A percentile compares a stretch with the other conserved stretches of the same genome.
These are phyloP conservation scores for Trypoxylus dichotomus DNA, from an alignment of 1,140 invertebrate species.

Conservation along the genomic window DNA sequence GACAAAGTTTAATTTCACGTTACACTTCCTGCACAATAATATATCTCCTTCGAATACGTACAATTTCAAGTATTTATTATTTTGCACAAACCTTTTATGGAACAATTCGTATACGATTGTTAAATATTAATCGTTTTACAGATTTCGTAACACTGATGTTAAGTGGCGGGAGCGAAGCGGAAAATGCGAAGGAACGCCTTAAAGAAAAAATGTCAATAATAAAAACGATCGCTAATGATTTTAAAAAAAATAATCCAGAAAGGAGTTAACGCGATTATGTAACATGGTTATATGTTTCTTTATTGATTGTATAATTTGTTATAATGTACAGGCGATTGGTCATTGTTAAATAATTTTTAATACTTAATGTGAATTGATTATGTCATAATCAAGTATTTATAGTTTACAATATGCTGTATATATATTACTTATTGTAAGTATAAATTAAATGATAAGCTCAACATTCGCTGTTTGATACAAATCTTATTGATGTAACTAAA, in stretches of 20 bases:
- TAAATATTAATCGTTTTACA: slow-evolving; percentile 46
- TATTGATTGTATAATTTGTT: not conserved
- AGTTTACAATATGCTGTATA: not conserved
- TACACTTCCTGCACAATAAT: too few species aligned
- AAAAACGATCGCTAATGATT: slow-evolving; percentile 52
- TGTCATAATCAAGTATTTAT: not conserved
- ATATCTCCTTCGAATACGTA: too few species aligned
- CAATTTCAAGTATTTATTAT: too few species aligned
- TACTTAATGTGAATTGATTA: not conserved
- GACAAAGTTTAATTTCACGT: too few species aligned
- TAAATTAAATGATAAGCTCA: not conserved
- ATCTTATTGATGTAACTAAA: too few species aligned
- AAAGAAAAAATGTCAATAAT: slow-evolving; percentile 49
- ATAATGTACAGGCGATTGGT: not conserved
- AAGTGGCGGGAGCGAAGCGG: slow-evolving; percentile 47
- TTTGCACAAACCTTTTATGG: too few species aligned
- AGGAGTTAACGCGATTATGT: not conserved
- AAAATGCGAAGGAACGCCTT: slow-evolving; percentile 50
- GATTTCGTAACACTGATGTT: slow-evolving; percentile 52
- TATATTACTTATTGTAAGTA: not conserved
- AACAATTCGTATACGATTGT: not conserved
- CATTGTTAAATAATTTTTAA: not conserved
- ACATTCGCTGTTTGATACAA: too few species aligned
- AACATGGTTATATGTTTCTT: not conserved
- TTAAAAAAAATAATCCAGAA: slow-evolving; percentile 45